Evolutionary conservation across 2,113 vertebrate genomes (phyloP), one percentile per base, ranked within the genome.

Genomic region (Mesitornis unicolor): DNA sequence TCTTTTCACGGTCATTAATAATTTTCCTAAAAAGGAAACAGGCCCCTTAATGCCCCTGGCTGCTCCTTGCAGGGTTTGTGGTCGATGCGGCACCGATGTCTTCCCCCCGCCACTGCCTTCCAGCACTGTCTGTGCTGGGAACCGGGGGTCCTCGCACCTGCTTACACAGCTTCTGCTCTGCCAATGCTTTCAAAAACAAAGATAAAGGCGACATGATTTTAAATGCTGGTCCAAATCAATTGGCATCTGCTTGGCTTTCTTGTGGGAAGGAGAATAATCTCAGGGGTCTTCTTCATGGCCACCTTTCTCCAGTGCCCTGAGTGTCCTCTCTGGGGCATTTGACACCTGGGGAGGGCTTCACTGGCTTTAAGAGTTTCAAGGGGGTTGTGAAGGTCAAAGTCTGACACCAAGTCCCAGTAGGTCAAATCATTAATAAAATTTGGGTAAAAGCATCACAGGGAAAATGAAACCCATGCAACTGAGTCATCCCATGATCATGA

Each of bases 11-110:
- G 67, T 90, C 93, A 97, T 98, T 98, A 98, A 98, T 97, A 97
- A 98, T 95, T 95, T 95, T 80, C 76, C 82, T 95, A 91, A 98
- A 97, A 97, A 95, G 93, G 89, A 96, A 97, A 78, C 42, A 73
- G 35, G 60, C 43, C 50, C 76, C 43, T 96, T 67, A 63, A 92
- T 89, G 69, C 73, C 25, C n/a, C 89, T 80, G 91, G 59, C 80
- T 96, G 76, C 48, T 96, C 70, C 81, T 90, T 50, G 75, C 78
- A 74, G 43, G 45, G 35, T 64, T 93, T 78, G 84, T 53, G 56
- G 89, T 48, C 4, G 3, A 84, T 16, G 0, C 19, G 3, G 59
- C 43, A 26, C 71, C 20, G 28, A 42, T 43, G 16, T 16, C 48
- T 97, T 75, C 68, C 67, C 47, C 68, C 35, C 48, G 1, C 38